Evolutionary conservation across 2,113 vertebrate species (phyloP), one percentile per base, ranked within the genome.

Genomic region (Corythornis madagascariensis): DNA sequence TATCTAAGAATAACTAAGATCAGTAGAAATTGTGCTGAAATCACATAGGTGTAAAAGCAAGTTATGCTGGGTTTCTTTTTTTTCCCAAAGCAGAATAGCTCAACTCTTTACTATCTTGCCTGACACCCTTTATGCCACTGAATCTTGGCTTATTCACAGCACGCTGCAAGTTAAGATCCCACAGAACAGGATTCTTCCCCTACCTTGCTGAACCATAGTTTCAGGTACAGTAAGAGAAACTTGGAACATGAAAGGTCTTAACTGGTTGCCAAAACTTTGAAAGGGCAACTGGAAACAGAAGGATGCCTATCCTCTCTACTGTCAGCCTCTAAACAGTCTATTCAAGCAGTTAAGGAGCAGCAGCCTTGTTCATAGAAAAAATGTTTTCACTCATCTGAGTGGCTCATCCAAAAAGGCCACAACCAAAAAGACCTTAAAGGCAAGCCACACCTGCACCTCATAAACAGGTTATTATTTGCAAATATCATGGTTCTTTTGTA

Each of bases 201-300:
- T 21, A 16, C 21, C 26, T 16, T 63, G n/a, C 35, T 47, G 11
- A 73, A 66, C 69, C 9, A 22, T 2, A 63, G 22, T 15, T 81
- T 57, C 55, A 76, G 21, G 17, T 33, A 35, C n/a, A 69, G 3
- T 9, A 77, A 55, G 78, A 31, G 16, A 69, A 55, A 22, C 2
- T 0, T 0, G 0, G 33, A 83, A 64, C 6, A 20, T 52, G 8
- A 73, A 15, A 10, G 70, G 7, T 31, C 29, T 71, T 67, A 87
- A 43, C 13, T 33, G 22, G 10, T 15, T 92, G 71, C 64, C 57
- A 20, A n/a, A 61, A 8, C 38, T 82, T 55, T 69, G 29, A 6
- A 70, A 87, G 43, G 75, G 11, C 43, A 78, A 43, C 13, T 18
- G 19, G 13, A 57, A 94, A n/a, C 16, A 42, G 0, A 53, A 6